phyloP scores from a whole-genome alignment of 2,888 invertebrate species.

The Megalurothrips usitatus region DNA sequence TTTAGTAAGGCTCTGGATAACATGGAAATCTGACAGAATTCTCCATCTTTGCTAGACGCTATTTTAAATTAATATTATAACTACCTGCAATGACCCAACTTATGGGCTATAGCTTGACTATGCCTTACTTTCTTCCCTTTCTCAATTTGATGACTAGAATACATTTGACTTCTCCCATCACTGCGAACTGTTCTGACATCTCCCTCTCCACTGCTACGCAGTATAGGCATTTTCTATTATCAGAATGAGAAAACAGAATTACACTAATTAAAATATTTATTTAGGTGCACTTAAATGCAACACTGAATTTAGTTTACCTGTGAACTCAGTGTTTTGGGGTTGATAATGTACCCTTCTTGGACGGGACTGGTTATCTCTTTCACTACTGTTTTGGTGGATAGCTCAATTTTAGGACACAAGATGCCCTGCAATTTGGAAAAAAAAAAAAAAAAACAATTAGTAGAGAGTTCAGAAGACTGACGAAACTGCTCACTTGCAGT shows the following conservation, averaged over 20 bases:
- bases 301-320: background rate
- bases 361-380: background rate
- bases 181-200: background rate
- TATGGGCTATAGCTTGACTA: background rate
- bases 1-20: too few species aligned
- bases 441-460: too few species aligned
- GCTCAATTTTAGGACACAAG: slow-evolving; percentile 2
- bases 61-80: too few species aligned
- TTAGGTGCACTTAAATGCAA: background rate
- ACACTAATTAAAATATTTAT: background rate
- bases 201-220: background rate
- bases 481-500: too few species aligned
- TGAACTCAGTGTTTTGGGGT: slow-evolving; percentile 3
- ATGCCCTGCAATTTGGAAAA: background rate
- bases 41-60: too few species aligned
- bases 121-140: background rate
- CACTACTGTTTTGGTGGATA: background rate
- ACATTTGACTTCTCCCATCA: background rate
- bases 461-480: too few species aligned
- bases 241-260: background rate
- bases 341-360: background rate
- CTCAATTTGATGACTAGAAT: background rate
- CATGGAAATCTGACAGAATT: too few species aligned
- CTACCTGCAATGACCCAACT: background rate
- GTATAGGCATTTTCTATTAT: background rate